Evolutionary conservation across 2,888 invertebrate genomes (phyloP), one percentile per base, ranked within the genome.

Genomic region (Timema podura): DNA sequence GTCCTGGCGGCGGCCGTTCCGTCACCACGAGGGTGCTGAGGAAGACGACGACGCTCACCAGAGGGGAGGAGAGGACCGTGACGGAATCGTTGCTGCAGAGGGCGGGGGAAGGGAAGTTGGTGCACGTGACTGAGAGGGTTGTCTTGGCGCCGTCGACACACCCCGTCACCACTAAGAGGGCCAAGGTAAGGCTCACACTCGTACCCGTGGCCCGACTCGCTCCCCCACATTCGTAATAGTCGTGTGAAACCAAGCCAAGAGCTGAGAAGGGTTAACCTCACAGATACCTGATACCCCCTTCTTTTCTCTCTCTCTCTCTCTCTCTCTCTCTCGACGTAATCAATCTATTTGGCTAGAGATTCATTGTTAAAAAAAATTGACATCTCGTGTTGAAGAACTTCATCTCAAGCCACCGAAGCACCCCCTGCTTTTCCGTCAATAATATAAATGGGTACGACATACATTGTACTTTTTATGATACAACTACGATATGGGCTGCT

Each of bases 1-100:
- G 89, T 79, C 90, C 89, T 71, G 89, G 91, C 75, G 93, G 93
- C 54, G 89, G 90, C 79, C 86, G 92, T 73, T 88, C 93, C 75
- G 92, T 95, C 75, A 95, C 93, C 46, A 92, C 94, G 61, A 88
- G 92, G 79, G 92, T 95, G 74, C 90, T 95, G 68, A 86, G 93
- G 73, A 95, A 94, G 81, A 93, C 95, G 76, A 95, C 95, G 49
- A 95, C 95, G 3, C 80, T 95, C 75, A 92, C 93, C 73, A 86
- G 94, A 15, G 95, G 93, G 57, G 94, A 95, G 80, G 93, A 95
- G 80, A 88, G 90, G 76, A 87, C 89, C 73, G 85, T 86, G 47
- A 84, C 89, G 51, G 91, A 93, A 78, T 89, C 54, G 47, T 59
- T 73, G 65, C 46, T 68, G 64, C 77, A 71, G 75, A 16, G 71